phyloP scores from a whole-genome alignment of 37 sponge, comb jelly and placozoan genomes.

The Halisarca cf. caerulea region DNA sequence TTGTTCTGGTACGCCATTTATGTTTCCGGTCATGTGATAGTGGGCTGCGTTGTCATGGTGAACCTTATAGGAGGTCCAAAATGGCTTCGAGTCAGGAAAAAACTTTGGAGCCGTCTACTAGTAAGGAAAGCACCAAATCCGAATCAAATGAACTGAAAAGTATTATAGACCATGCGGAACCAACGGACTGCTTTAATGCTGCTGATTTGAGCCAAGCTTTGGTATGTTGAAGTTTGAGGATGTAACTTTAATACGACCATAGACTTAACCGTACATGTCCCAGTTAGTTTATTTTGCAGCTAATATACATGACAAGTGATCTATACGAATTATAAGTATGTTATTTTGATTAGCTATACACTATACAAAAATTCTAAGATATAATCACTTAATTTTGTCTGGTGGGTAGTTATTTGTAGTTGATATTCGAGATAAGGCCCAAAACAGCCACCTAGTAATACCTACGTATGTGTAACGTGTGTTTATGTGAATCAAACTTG shows the following conservation, averaged over 20 bases:
- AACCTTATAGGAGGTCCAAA: background rate
- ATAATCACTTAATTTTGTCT: too few relatives aligned
- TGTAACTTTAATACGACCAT: too few relatives aligned
- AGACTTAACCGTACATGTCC: too few relatives aligned
- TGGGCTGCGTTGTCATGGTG: background rate
- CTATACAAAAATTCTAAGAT: too few relatives aligned
- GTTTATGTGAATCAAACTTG: too few relatives aligned
- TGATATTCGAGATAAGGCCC: too few relatives aligned
- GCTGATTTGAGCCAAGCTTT: conserved; percentile 2
- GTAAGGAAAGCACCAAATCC: background rate
- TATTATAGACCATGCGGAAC: conserved; percentile 16
- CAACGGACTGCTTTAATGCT: background rate
- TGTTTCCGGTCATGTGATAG: background rate
- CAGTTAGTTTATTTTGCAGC: too few relatives aligned
- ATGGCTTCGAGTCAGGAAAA: background rate
- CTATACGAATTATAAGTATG: background rate
- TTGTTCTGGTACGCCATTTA: background rate
- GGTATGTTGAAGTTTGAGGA: background rate
- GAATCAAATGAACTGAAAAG: conserved; percentile 12
- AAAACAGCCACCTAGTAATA: too few relatives aligned
- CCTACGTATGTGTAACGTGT: too few relatives aligned
- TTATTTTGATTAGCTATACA: background rate
- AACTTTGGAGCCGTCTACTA: background rate
- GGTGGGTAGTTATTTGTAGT: too few relatives aligned
- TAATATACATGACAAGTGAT: too few relatives aligned